Conservation (phyloP, 37 sponge, comb jelly and placozoan species). For the Crambe crambe region DNA sequence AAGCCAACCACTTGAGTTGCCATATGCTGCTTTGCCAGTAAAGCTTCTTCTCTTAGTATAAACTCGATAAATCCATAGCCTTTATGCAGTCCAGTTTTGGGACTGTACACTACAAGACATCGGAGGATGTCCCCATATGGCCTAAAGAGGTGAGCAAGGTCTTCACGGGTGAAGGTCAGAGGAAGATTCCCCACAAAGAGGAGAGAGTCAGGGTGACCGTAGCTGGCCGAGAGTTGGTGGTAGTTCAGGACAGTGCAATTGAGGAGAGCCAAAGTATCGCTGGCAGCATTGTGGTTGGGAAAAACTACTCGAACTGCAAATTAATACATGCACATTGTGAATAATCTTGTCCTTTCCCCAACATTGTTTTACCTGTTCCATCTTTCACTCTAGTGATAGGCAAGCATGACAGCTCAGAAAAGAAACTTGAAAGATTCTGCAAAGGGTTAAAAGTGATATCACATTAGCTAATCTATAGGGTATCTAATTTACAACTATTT, state of each 20-base stretch:
- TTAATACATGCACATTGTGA: too few relatives aligned
- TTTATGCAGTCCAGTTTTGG: conserved; percentile 40
- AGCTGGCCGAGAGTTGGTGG: conserved; percentile 24
- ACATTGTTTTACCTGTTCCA: background rate
- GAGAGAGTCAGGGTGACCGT: conserved; percentile 58
- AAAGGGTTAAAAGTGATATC: background rate
- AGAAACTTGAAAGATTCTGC: background rate
- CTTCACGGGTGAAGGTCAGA: conserved; percentile 16
- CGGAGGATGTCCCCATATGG: conserved; percentile 61
- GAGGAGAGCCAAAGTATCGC: conserved; percentile 8
- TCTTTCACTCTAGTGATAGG: background rate
- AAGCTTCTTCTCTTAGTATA: conserved; percentile 50
- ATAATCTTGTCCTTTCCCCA: too few relatives aligned
- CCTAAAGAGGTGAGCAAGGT: conserved; percentile 38
- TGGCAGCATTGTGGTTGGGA: conserved; percentile 8
- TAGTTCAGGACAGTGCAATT: conserved; percentile 12
- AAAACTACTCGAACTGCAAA: conserved; percentile 31
- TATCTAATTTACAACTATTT: too few relatives aligned
- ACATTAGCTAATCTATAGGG: too few relatives aligned
- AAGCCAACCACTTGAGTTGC: conserved; percentile 59
- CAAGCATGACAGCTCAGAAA: background rate
- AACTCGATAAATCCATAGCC: conserved; percentile 81
- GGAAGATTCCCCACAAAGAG: conserved; percentile 84
- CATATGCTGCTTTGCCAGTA: conserved; percentile 55
- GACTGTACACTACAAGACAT: conserved; percentile 56